Evolutionary conservation across 2,888 invertebrate genomes (phyloP), one percentile per base, ranked within the genome.

Genomic region (Dynastes maya): DNA sequence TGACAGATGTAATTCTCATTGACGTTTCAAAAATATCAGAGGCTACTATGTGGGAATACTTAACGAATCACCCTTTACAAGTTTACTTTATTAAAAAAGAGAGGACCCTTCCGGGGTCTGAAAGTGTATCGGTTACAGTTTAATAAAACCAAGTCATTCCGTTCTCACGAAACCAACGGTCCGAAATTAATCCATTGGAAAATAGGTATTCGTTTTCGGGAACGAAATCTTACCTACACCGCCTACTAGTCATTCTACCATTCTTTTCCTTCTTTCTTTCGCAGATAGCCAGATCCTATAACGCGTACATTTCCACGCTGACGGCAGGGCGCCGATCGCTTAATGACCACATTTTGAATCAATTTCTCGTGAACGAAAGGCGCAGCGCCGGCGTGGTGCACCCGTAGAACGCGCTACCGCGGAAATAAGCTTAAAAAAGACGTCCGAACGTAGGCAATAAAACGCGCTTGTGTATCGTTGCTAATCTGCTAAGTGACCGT

Each of bases 401-500:
- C 51, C 13, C 51, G 51, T 27, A 49, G 51, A 68, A 29, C 51
- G 9, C 27, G 13, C 65, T 13, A 27, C 16, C 40, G n/a, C 51
- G 27, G 51, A 51, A 68, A 68, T 51, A 68, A 40, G 51, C 68
- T 53, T 68, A 68, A 68, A 68, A 68, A 68, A 68, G 68, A 68
- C 68, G 68, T 68, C 68, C 68, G 51, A 58, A 51, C 27, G 51
- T 13, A 29, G 68, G 68, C 68, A 68, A 51, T 68, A 68, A 53
- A 68, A 68, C 68, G 68, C 68, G 29, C 29, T 68, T 29, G 51
- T 68, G 51, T 68, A 68, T 68, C 68, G 68, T 51, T 40, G 27
- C 51, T 68, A 68, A 68, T 68, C 68, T 68, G 68, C 68, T 68
- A 68, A 68, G 68, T 68, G 49, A 68, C 68, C 68, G 51, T 68